These are phyloP conservation scores for Nemotelus pantherinus DNA, from an alignment of 2,888 invertebrate genomes.

Conservation along the genomic window DNA sequence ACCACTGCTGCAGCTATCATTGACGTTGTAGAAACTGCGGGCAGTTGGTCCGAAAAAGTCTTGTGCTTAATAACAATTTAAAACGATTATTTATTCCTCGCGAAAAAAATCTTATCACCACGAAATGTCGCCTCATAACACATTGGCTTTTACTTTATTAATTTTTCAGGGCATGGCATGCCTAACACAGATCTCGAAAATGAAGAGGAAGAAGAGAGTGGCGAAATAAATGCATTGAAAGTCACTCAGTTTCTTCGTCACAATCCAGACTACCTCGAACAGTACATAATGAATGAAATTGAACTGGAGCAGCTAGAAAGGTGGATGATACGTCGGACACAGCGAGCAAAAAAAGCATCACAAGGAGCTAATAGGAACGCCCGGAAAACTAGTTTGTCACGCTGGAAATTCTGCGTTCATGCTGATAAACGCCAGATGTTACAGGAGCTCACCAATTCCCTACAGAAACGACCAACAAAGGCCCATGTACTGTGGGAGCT, in stretches of 20 bases:
- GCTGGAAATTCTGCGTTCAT: slow-evolving; percentile 71
- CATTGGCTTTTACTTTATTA: too few relatives aligned
- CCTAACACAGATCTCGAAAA: slow-evolving; percentile 5
- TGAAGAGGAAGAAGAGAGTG: neutral
- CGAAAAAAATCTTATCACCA: too few relatives aligned
- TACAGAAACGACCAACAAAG: slow-evolving; percentile 71
- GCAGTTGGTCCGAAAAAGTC: too few relatives aligned
- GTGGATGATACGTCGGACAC: slow-evolving; percentile 71
- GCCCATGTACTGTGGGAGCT: slow-evolving; percentile 74
- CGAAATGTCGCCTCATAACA: too few relatives aligned
- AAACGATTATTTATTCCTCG: too few relatives aligned
- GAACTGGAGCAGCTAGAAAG: slow-evolving; percentile 72
- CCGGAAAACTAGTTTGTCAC: slow-evolving; percentile 68
- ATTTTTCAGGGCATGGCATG: slow-evolving; percentile 11
- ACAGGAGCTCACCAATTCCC: slow-evolving; percentile 69
- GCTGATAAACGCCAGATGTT: slow-evolving; percentile 74
- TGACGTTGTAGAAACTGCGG: too few relatives aligned
- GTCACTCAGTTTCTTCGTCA: slow-evolving; percentile 69
- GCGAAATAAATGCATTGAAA: slow-evolving; percentile 59
- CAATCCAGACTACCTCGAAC: slow-evolving; percentile 74
- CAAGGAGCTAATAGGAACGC: slow-evolving; percentile 58
- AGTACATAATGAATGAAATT: slow-evolving; percentile 71
- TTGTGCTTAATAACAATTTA: too few relatives aligned
- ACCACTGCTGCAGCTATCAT: too few relatives aligned
- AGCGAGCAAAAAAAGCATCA: slow-evolving; percentile 65